phyloP scores from a whole-genome alignment of 2,797 vertebrate genomes.

The Cephalopachus bancanus region DNA sequence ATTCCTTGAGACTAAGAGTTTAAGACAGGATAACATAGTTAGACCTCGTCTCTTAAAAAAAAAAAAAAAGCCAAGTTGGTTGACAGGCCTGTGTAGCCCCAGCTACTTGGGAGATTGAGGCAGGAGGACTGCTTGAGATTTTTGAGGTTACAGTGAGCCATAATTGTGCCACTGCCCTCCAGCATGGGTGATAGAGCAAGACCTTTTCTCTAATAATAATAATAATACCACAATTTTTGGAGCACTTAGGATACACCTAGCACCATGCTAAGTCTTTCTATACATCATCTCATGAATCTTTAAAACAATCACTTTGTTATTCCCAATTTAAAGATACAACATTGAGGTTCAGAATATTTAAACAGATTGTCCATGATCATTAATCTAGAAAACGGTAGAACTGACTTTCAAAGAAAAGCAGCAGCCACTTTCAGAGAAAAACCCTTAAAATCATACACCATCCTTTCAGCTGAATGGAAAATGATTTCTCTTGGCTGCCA shows the following conservation, averaged over 20 bases:
- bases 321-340: neutral
- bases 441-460: neutral
- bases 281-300: neutral
- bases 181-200: neutral
- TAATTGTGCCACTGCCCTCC: neutral
- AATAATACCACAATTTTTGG: neutral
- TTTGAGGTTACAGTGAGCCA: neutral
- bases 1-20: neutral
- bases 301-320: neutral
- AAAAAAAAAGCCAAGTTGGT: neutral
- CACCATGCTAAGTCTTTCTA: neutral
- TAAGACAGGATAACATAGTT: neutral
- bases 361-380: neutral
- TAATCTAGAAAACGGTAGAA: neutral
- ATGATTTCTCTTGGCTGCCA: neutral
- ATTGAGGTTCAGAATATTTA: neutral
- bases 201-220: neutral
- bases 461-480: neutral
- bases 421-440: neutral
- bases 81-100: neutral
- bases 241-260: too few relatives aligned
- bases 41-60: neutral
- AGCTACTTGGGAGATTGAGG: neutral
- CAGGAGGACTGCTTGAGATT: neutral
- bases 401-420: neutral